phyloP scores from a whole-genome alignment of 1,140 invertebrate species.

The Vanessa atalanta region DNA sequence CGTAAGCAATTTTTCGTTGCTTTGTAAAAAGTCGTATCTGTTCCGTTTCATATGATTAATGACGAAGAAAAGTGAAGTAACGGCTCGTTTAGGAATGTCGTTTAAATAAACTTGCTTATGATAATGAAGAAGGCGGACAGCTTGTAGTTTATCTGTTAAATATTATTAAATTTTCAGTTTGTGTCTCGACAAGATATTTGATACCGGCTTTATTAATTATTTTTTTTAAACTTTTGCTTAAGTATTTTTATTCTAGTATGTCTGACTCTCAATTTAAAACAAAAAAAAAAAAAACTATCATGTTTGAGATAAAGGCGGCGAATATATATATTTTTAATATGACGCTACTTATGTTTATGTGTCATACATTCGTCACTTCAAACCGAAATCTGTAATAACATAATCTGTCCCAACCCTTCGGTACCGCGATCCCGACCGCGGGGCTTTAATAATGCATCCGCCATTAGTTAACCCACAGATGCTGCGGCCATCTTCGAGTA shows the following conservation, averaged over 20 bases:
- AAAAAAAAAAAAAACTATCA: too few relatives aligned
- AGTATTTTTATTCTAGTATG: too few relatives aligned
- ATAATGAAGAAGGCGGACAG: not conserved
- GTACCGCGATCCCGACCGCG: conserved; percentile 45
- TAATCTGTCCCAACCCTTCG: conserved; percentile 72
- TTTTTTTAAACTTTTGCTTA: too few relatives aligned
- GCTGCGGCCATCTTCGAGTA: conserved; percentile 66
- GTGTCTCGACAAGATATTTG: not conserved
- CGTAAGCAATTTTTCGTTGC: conserved; percentile 47
- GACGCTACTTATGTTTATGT: not conserved
- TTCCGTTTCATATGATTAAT: conserved; percentile 19
- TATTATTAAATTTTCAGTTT: not conserved
- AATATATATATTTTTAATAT: not conserved
- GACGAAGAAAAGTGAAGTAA: conserved; percentile 11
- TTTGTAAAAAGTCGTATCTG: conserved; percentile 23
- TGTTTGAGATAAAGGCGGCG: not conserved
- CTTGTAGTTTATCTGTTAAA: not conserved
- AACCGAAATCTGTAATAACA: conserved; percentile 62
- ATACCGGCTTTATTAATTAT: too few relatives aligned
- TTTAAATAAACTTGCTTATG: conserved; percentile 9
- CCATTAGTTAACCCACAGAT: conserved; percentile 76
- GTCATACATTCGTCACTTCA: conserved; percentile 40
- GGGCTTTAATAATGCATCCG: conserved; percentile 75
- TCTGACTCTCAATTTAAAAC: too few relatives aligned
- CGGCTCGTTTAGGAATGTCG: conserved; percentile 1